phyloP scores from a whole-genome alignment of 1,140 invertebrate genomes.

The Andrena cerasifolii region DNA sequence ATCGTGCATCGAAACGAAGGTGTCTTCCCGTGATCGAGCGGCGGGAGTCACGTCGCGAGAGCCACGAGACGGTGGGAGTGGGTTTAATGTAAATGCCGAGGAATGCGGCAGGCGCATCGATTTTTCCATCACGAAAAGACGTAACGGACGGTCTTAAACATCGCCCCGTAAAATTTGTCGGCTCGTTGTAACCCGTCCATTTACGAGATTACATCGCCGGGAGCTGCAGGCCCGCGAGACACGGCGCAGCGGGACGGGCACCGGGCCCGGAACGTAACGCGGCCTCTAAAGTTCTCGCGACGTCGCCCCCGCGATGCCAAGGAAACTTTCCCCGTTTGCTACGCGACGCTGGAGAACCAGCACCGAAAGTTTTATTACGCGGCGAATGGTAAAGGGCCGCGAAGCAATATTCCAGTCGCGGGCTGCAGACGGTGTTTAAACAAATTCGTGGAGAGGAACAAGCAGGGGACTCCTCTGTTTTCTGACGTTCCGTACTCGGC shows the following conservation, averaged over 20 bases:
- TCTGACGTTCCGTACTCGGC: background rate
- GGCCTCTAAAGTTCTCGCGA: constrained; percentile 13
- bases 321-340: constrained; percentile 26
- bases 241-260: too few relatives aligned
- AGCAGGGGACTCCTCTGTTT: constrained; percentile 2
- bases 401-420: background rate
- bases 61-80: too few relatives aligned
- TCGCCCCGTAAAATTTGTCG: constrained; percentile 13
- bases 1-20: constrained; percentile 6
- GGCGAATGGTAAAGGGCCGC: background rate
- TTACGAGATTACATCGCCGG: constrained; percentile 27
- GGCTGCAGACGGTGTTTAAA: constrained; percentile 6
- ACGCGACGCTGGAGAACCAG: background rate
- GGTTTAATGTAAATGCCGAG: background rate
- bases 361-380: constrained; percentile 40
- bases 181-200: constrained; percentile 21
- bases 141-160: background rate
- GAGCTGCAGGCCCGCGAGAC: background rate
- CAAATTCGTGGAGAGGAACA: constrained; percentile 11
- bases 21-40: background rate
- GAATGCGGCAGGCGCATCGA: constrained; percentile 19
- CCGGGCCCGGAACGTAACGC: background rate
- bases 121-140: background rate
- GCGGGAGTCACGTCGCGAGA: background rate
- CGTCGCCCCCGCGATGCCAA: constrained; percentile 8